Evolutionary conservation across 2,113 vertebrate genomes (phyloP).

Genomic region (Orycteropus afer): DNA sequence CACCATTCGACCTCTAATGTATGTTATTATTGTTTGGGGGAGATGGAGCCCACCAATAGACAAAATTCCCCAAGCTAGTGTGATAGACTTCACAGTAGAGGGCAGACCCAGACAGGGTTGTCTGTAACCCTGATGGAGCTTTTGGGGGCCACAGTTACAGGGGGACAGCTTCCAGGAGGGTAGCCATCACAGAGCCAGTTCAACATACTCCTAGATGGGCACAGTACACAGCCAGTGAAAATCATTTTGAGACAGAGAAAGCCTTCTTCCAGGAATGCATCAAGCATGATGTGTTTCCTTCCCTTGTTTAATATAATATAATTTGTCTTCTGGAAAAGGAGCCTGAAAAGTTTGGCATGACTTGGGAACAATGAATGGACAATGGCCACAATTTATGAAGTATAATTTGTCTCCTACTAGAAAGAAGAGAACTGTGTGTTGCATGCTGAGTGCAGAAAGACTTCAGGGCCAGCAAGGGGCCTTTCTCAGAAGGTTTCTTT

Average conservation of each 20-base stretch:
- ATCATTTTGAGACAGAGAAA: conserved; percentile 32
- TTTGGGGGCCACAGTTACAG: not conserved
- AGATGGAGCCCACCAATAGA: not conserved
- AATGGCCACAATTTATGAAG: not conserved
- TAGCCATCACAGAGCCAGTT: not conserved
- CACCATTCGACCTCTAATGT: not conserved
- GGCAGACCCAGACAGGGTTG: not conserved
- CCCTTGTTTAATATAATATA: not conserved
- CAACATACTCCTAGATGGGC: not conserved
- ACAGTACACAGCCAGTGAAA: not conserved
- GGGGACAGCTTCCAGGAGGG: not conserved
- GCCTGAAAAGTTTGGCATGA: not conserved
- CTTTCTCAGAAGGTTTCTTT: not conserved
- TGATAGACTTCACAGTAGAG: not conserved
- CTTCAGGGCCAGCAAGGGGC: not conserved
- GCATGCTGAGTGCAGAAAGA: not conserved
- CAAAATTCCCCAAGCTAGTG: not conserved
- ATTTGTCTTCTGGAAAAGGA: conserved; percentile 40
- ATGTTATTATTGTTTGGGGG: not conserved
- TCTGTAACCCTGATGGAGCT: not conserved
- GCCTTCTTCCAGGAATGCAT: conserved; percentile 42
- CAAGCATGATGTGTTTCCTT: conserved; percentile 1
- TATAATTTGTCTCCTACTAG: not conserved
- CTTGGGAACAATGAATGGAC: conserved; percentile 45
- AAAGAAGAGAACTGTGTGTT: not conserved